Base-by-base conservation (phyloP, 2,797 vertebrate species). In the Hydrocynus forskahlii region DNA sequence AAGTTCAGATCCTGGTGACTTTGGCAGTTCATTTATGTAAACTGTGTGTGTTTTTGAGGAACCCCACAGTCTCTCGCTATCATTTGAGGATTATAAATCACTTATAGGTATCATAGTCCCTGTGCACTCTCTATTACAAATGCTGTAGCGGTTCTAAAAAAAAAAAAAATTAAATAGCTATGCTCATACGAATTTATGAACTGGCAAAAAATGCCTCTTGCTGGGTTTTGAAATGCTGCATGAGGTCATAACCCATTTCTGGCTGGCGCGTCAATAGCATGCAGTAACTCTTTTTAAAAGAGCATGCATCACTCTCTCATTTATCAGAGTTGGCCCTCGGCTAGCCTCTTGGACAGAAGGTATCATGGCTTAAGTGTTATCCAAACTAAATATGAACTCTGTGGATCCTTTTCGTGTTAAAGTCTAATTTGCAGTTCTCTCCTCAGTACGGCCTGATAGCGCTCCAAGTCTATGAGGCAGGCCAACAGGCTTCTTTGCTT, bases 281-380 rank as follows among this genome's bases (percentile, higher is more conserved):
- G 84, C 84, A 76, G 76, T 76, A 83, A 81, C 59, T 76, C 72
- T 79, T 79, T 82, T 83, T 74, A 77, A 82, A 82, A 78, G 63
- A 75, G 78, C 55, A 69, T 69, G 69, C 67, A 85, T 81, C 80
- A 72, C 62, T 83, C 69, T 81, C 73, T 68, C 78, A 80, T 81
- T 86, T 85, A 87, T 86, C 86, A 84, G 80, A 79, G 50, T 54
- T 75, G 78, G 66, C 72, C 10, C 19, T 19, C 75, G 78, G 52
- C 67, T 60, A 62, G 81, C 54, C 60, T 78, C 59, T 63, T 81
- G 81, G 79, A 84, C 69, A 68, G 72, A 78, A 78, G 62, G 78
- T 63, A 84, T 84, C 74, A 72, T 79, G 5, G 55, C 38, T 68
- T 73, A 63, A 76, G 75, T 68, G 69, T 43, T 80, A 72, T 77